Evolutionary conservation across 2,797 vertebrate genomes (phyloP).

Genomic region (Lateolabrax maculatus): DNA sequence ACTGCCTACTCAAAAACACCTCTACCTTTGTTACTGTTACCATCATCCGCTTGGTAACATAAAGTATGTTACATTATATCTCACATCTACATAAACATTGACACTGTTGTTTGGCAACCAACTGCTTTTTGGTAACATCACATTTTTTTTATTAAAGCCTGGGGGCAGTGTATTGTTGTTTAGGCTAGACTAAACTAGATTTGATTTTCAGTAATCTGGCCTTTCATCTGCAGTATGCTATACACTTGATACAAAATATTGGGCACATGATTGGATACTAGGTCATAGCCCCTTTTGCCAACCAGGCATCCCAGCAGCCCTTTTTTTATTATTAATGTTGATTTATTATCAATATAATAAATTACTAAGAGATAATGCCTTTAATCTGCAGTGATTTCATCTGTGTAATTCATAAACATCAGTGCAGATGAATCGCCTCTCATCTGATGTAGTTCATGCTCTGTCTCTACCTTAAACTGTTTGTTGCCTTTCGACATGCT

Average conservation of each 20-base stretch:
- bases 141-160: background rate
- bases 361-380: background rate
- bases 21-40: constrained; percentile 20
- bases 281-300: background rate
- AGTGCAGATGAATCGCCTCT: constrained; percentile 17
- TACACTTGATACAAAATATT: background rate
- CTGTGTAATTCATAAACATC: background rate
- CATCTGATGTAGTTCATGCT: background rate
- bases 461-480: constrained; percentile 15
- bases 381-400: constrained; percentile 11
- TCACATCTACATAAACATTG: background rate
- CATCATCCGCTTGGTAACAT: background rate
- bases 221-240: background rate
- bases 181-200: background rate
- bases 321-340: background rate
- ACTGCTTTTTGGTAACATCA: background rate
- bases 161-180: background rate
- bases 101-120: background rate
- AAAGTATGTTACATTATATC: constrained; percentile 22
- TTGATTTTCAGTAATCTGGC: background rate
- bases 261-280: background rate
- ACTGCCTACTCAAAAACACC: constrained; percentile 27
- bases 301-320: background rate
- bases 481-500: constrained; percentile 32
- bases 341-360: background rate